Percentiles rank a stretch among this genome's conserved stretches.
phyloP scores from a whole-genome alignment of 2,888 invertebrate genomes.

The Polydesmus complanatus region DNA sequence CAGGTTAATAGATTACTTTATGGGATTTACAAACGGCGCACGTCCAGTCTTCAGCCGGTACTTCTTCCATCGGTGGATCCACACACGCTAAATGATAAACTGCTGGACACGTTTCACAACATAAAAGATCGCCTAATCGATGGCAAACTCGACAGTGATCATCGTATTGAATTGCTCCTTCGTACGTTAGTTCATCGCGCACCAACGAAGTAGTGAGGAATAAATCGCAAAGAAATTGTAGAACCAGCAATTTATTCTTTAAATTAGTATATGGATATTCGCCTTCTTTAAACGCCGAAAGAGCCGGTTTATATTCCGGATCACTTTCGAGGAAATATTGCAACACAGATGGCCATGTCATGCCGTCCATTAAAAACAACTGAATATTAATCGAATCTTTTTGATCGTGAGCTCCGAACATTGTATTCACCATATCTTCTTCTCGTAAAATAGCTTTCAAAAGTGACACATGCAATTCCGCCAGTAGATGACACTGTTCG shows the following conservation, averaged over 20 bases:
- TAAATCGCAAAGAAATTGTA: constrained; percentile 85
- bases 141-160: constrained; percentile 87
- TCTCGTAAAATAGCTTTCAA: constrained; percentile 79
- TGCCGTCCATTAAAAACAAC: constrained; percentile 78
- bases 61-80: constrained; percentile 82
- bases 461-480: constrained; percentile 88
- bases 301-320: constrained; percentile 31
- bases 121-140: constrained; percentile 80
- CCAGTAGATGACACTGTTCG: constrained; percentile 78
- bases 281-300: constrained; percentile 26
- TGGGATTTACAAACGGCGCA: constrained; percentile 87
- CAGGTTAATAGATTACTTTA: constrained; percentile 51
- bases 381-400: constrained; percentile 93
- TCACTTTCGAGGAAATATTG: constrained; percentile 85
- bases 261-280: constrained; percentile 64
- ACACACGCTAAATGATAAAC: constrained; percentile 95
- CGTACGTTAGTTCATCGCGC: constrained; percentile 81
- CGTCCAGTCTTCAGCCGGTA: constrained; percentile 95
- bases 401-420: constrained; percentile 90
- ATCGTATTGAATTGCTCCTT: constrained; percentile 79
- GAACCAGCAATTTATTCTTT: constrained; percentile 60
- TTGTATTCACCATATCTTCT: constrained; percentile 86
- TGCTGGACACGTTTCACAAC: constrained; percentile 96
- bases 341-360: constrained; percentile 93
- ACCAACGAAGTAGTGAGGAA: constrained; percentile 86